phyloP scores from a whole-genome alignment of 2,797 vertebrate genomes.

The Odontamblyopus lacepedii region DNA sequence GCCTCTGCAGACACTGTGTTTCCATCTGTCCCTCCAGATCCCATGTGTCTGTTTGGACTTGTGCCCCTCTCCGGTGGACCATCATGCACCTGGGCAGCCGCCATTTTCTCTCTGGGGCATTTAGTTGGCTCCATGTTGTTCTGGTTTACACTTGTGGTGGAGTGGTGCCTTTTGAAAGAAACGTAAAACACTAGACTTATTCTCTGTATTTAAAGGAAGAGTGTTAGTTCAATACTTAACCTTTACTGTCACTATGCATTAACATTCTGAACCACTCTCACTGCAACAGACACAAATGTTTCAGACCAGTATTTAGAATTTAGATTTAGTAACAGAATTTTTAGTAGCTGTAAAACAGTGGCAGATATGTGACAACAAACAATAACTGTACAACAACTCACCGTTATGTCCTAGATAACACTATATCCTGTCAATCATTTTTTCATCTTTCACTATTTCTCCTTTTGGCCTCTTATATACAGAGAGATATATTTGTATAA shows the following conservation, averaged over 20 bases:
- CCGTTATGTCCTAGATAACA: too few relatives aligned
- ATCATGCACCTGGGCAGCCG: constrained; percentile 42
- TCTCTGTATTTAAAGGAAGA: background rate
- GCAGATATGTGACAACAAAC: background rate
- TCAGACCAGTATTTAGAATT: constrained; percentile 11
- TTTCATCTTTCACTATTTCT: too few relatives aligned
- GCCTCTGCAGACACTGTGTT: constrained; percentile 25
- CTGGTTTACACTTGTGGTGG: constrained; percentile 65
- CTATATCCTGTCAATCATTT: too few relatives aligned
- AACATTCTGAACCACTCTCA: constrained; percentile 3
- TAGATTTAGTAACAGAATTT: background rate
- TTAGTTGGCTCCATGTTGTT: constrained; percentile 40
- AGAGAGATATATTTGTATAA: too few relatives aligned
- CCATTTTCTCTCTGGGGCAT: constrained; percentile 31
- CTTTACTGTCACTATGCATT: background rate
- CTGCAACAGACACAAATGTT: background rate
- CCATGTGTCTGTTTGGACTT: constrained; percentile 36
- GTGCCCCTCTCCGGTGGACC: constrained; percentile 16
- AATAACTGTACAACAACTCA: background rate
- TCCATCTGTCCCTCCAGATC: constrained; percentile 52
- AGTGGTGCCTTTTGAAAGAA: constrained; percentile 73
- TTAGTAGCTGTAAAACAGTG: background rate
- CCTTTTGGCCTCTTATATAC: too few relatives aligned
- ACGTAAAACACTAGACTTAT: background rate
- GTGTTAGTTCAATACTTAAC: background rate